Percentiles rank a stretch among this genome's conserved stretches.
Conservation (phyloP, 2,888 invertebrate genomes). For the Mimas tiliae region DNA sequence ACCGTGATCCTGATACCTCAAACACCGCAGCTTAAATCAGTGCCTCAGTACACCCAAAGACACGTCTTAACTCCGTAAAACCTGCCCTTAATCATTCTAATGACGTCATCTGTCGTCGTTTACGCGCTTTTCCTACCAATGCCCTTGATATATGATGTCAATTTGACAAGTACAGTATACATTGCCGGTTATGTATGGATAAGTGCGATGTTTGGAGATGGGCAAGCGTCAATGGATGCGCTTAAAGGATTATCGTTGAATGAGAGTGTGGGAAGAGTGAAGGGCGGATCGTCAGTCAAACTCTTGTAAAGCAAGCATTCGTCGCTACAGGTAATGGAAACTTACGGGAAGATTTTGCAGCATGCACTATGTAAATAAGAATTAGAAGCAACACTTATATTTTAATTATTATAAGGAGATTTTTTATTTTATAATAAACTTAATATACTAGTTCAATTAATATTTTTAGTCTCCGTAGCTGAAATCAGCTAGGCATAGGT, state of each 20-base stretch:
- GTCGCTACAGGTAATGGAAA: conserved; percentile 62
- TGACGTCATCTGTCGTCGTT: conserved; percentile 77
- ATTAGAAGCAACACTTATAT: too few species aligned
- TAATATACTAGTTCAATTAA: conserved; percentile 14
- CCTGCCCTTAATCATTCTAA: conserved; percentile 77
- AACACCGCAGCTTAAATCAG: conserved; percentile 57
- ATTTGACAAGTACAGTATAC: conserved; percentile 34
- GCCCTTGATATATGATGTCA: conserved; percentile 34
- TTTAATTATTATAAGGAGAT: too few species aligned
- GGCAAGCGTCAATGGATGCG: conserved; percentile 47
- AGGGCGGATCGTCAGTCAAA: conserved; percentile 67
- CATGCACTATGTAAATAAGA: conserved; percentile 5
- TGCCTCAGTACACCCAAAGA: conserved; percentile 61
- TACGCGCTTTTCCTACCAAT: conserved; percentile 53
- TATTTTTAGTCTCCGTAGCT: too few species aligned
- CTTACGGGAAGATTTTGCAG: conserved; percentile 46
- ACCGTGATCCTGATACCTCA: conserved; percentile 33
- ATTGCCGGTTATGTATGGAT: conserved; percentile 40
- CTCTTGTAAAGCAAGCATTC: conserved; percentile 55
- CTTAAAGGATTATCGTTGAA: conserved; percentile 35
- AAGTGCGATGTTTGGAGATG: not conserved
- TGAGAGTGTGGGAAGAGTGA: conserved; percentile 38
- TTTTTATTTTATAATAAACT: too few species aligned
- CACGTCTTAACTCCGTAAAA: conserved; percentile 73
- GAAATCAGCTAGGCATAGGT: too few species aligned